These are phyloP conservation scores for Zosterops pallidus DNA, from an alignment of 2,113 vertebrate genomes.

Conservation along the genomic window DNA sequence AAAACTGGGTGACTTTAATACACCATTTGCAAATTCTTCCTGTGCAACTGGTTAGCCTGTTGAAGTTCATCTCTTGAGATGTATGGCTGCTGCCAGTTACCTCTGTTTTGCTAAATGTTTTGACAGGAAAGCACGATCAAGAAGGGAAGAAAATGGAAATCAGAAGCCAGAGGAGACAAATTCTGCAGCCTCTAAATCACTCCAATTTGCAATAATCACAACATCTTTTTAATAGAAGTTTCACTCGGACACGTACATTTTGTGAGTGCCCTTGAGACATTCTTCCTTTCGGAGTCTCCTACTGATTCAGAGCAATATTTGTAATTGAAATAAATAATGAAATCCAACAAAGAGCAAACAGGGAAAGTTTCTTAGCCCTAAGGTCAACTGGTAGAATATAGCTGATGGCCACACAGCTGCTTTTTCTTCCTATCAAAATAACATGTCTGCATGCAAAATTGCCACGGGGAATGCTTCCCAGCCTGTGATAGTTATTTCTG, in stretches of 20 bases:
- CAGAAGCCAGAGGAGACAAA: not conserved
- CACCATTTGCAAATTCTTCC: not conserved
- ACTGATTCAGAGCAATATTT: not conserved
- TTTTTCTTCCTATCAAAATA: not conserved
- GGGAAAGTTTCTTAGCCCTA: not conserved
- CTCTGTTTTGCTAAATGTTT: not conserved
- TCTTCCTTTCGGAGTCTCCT: not conserved
- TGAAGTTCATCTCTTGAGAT: not conserved
- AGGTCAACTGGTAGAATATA: not conserved
- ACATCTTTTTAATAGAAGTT: not conserved
- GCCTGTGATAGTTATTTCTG: not conserved
- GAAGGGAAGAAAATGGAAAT: not conserved
- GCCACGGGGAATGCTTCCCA: not conserved
- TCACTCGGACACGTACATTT: not conserved
- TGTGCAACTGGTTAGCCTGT: not conserved
- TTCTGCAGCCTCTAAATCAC: not conserved
- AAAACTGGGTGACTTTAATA: not conserved
- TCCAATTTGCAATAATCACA: not conserved
- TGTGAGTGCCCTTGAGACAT: not conserved
- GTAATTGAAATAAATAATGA: constrained; percentile 10
- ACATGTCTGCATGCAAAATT: not conserved
- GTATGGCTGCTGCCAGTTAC: not conserved
- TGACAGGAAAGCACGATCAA: not conserved
- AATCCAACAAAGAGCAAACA: not conserved
- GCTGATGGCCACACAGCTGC: not conserved